Evolutionary conservation across 2,113 vertebrate genomes (phyloP).

Genomic region (Donacobius atricapilla): DNA sequence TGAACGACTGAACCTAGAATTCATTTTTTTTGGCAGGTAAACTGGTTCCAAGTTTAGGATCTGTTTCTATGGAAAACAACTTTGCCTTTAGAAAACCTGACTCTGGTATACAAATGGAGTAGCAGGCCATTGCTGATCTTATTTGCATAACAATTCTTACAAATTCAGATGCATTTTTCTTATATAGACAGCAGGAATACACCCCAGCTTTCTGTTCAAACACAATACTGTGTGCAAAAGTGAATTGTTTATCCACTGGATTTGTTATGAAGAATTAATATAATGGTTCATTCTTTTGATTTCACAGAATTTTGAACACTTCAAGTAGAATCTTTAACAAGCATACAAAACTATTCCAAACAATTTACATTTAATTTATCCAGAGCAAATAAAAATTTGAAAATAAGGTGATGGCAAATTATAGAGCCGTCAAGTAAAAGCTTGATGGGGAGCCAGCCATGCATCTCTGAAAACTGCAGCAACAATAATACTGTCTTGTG

Average conservation of each 20-base stretch:
- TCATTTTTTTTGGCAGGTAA: not conserved
- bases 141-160: not conserved
- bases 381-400: not conserved
- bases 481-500: not conserved
- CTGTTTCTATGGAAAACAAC: not conserved
- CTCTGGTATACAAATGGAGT: not conserved
- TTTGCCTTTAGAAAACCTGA: not conserved
- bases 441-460: not conserved
- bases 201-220: not conserved
- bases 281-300: not conserved
- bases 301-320: not conserved
- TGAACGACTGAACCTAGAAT: not conserved
- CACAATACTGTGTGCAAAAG: not conserved
- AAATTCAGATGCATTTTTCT: not conserved
- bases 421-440: not conserved
- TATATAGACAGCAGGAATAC: not conserved
- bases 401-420: not conserved
- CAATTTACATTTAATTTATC: not conserved
- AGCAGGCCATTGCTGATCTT: not conserved
- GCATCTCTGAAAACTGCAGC: not conserved
- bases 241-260: not conserved
- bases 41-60: not conserved
- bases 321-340: not conserved
- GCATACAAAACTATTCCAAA: not conserved
- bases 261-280: not conserved